Conservation (phyloP, 2,888 invertebrate genomes). For the Artemia sinica region DNA sequence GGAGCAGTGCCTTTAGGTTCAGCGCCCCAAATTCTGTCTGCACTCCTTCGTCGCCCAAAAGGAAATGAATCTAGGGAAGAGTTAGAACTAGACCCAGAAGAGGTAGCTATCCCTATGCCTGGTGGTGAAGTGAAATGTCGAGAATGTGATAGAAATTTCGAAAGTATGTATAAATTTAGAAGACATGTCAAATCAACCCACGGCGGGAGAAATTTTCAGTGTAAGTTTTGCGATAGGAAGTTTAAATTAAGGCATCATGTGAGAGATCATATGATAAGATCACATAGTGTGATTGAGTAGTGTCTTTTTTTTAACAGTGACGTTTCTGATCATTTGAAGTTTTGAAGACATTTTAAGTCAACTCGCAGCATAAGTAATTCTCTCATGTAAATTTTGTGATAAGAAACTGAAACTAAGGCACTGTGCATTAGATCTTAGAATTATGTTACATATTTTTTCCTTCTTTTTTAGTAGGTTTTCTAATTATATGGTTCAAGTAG, state of each 20-base stretch:
- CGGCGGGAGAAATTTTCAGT: conserved; percentile 12
- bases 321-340: neutral
- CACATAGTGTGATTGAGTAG: conserved; percentile 12
- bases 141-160: conserved; percentile 1
- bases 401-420: neutral
- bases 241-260: neutral
- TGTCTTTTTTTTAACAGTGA: too few species aligned
- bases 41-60: neutral
- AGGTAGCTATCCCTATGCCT: neutral
- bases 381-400: neutral
- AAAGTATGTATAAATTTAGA: conserved; percentile 5
- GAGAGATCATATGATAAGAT: conserved; percentile 7
- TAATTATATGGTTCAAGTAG: too few species aligned
- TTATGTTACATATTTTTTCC: neutral
- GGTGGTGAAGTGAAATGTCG: neutral
- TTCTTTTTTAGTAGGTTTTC: too few species aligned
- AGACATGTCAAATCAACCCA: neutral
- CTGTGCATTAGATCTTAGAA: neutral
- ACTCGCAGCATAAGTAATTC: neutral
- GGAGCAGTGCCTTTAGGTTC: too few species aligned
- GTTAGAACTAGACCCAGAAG: neutral
- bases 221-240: conserved; percentile 4
- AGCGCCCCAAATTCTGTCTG: neutral
- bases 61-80: neutral
- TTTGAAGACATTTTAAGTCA: neutral